Evolutionary conservation across 2,797 vertebrate genomes (phyloP).

Genomic region (Heteromormyrus szaboi): DNA sequence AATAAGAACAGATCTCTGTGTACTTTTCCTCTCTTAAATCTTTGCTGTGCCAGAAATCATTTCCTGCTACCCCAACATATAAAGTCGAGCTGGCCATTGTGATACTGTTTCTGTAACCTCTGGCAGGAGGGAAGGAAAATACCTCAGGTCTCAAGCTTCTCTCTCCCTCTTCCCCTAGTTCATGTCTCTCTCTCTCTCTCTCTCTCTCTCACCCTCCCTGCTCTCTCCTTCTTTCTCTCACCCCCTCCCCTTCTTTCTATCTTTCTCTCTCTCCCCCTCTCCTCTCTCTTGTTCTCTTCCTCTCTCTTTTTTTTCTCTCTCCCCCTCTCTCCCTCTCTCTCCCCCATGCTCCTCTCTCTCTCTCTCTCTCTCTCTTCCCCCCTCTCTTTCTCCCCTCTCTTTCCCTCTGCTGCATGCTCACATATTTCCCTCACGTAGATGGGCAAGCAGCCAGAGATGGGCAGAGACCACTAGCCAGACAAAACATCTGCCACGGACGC

Average conservation of each 20-base stretch:
- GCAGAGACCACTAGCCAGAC: constrained; percentile 12
- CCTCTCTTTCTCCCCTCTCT: neutral
- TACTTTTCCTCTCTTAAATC: constrained; percentile 45
- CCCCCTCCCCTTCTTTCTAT: neutral
- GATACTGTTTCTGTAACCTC: constrained; percentile 50
- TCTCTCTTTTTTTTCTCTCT: neutral
- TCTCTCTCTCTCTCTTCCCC: neutral
- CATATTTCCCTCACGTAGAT: neutral
- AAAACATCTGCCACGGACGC: constrained; percentile 23
- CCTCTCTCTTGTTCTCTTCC: constrained; percentile 16
- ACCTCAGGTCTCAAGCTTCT: constrained; percentile 37
- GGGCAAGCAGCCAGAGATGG: constrained; percentile 13
- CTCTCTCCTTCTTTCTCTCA: neutral
- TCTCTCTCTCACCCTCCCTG: constrained; percentile 1
- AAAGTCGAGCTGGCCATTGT: constrained; percentile 47
- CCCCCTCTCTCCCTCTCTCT: constrained; percentile 16
- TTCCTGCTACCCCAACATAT: constrained; percentile 54
- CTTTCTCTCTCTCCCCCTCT: neutral
- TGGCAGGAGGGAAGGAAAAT: constrained; percentile 50
- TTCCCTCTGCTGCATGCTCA: neutral
- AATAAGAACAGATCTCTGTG: neutral
- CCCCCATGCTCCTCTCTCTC: constrained; percentile 1
- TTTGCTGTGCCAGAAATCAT: constrained; percentile 46
- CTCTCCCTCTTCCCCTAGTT: constrained; percentile 22
- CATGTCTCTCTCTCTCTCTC: neutral